Base-by-base conservation (phyloP, 2,888 invertebrate species). In the Metellina segmentata region DNA sequence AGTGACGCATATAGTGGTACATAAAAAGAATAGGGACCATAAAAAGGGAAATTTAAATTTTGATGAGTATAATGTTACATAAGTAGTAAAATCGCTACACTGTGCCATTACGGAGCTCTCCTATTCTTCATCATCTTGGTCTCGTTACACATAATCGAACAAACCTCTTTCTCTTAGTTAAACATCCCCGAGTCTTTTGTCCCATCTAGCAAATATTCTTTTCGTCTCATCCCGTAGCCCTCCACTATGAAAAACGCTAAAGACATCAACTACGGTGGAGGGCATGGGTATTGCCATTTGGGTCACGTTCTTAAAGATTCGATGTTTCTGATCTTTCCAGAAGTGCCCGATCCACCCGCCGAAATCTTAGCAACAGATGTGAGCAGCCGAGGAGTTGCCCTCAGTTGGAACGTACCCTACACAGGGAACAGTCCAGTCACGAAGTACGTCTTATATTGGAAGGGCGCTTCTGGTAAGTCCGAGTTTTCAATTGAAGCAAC, bases 391-490 rank as follows among this genome's bases (percentile, higher is more conserved):
- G 93, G 93, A 53, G 94, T 94, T 4, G 93, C 93, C 0, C 78
- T 95, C 6, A 91, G 94, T 20, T 95, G 95, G 95, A 93, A 93
- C 52, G 93, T 93, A 48, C 94, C 94, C 1, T 95, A 94, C 87
- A 94, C 94, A 89, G 95, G 95, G 5, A 95, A 95, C 93, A 94
- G 94, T 72, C 94, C 94, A 6, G 93, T 95, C 49, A 93, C 94
- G n/a, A 93, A 93, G 48, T 95, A 94, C 92, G 93, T 94, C 20
- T 93, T 95, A 6, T 94, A 95, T 93, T 95, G 94, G 93, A 94
- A 94, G 78, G 71, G 75, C 48, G 89, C 91, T 72, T 89, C 90
- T 74, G 93, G 93, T 93, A 93, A 88, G 88, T 61, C 20, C 20
- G 34, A 20, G 69, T 74, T 75, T 81, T 89, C 74, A 71, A 75